Percentiles rank a stretch among this genome's conserved stretches.
These are phyloP conservation scores for Poeciliopsis occidentalis DNA, from an alignment of 2,113 vertebrate genomes.

Conservation along the genomic window DNA sequence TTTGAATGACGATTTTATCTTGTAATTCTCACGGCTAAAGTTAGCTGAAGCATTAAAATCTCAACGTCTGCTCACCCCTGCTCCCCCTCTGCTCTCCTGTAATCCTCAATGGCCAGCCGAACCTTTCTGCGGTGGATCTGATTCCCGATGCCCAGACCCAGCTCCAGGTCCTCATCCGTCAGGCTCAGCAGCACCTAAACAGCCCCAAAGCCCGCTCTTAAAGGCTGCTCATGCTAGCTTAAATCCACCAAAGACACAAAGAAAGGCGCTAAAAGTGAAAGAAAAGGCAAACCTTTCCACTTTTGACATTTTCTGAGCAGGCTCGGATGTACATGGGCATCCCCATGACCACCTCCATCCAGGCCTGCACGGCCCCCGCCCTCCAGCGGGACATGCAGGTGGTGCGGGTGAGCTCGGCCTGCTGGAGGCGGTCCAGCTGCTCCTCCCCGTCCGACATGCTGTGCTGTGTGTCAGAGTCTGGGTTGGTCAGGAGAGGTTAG, in stretches of 20 bases:
- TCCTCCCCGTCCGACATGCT: slow-evolving; percentile 87
- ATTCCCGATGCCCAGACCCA: slow-evolving; percentile 83
- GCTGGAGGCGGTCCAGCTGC: slow-evolving; percentile 85
- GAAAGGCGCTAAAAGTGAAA: neutral
- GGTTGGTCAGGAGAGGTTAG: slow-evolving; percentile 71
- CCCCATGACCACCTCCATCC: slow-evolving; percentile 91
- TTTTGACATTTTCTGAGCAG: slow-evolving; percentile 87
- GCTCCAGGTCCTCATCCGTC: slow-evolving; percentile 86
- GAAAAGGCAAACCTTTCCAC: slow-evolving; percentile 82
- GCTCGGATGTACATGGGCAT: slow-evolving; percentile 88
- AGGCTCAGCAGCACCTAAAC: slow-evolving; percentile 85
- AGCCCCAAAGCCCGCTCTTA: slow-evolving; percentile 22
- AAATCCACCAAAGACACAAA: neutral
- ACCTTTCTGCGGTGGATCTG: slow-evolving; percentile 87
- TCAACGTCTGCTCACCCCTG: slow-evolving; percentile 75
- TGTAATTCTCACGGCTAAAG: neutral
- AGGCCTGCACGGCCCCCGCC: slow-evolving; percentile 86
- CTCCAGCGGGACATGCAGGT: slow-evolving; percentile 89
- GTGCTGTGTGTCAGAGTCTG: slow-evolving; percentile 85
- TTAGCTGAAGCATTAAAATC: neutral
- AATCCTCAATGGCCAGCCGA: slow-evolving; percentile 88
- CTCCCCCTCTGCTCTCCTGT: slow-evolving; percentile 84
- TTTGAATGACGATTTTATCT: too few species aligned
- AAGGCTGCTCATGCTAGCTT: neutral
- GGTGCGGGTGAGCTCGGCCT: slow-evolving; percentile 83